Evolutionary conservation across 2,797 vertebrate species (phyloP).

Genomic region (Yasuhikotakia modesta): DNA sequence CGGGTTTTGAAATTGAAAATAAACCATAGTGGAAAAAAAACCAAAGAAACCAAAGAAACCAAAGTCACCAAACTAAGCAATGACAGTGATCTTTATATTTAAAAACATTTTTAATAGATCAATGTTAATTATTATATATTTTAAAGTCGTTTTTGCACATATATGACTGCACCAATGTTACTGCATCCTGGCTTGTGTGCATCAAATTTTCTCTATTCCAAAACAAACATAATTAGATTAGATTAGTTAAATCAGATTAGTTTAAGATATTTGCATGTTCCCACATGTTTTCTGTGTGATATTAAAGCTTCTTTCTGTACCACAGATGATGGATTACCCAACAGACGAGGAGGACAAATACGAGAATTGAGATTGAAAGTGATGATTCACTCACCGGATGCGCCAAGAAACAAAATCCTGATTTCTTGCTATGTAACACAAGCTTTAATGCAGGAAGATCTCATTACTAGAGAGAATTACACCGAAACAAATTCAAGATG

Average conservation of each 20-base stretch:
- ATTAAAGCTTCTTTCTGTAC: slow-evolving; percentile 22
- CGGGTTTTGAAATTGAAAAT: not conserved
- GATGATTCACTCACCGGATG: not conserved
- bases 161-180: not conserved
- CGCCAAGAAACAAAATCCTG: slow-evolving; percentile 4
- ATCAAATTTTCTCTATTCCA: not conserved
- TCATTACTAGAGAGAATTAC: slow-evolving; percentile 42
- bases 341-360: slow-evolving; percentile 2
- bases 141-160: not conserved
- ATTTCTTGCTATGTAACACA: slow-evolving; percentile 9
- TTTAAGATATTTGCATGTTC: not conserved
- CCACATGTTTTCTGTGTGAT: not conserved
- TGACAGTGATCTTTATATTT: no score
- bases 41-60: not conserved
- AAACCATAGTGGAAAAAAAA: not conserved
- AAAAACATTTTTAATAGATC: not conserved
- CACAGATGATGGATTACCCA: not conserved
- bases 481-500: slow-evolving; percentile 25
- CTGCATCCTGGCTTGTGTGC: not conserved
- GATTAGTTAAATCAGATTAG: no score
- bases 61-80: not conserved
- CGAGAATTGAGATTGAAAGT: not conserved
- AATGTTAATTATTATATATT: no score
- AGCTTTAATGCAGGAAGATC: slow-evolving; percentile 16
- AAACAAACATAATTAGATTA: not conserved